These are phyloP conservation scores for Ammodytes marinus DNA, from an alignment of 2,113 vertebrate species.

Conservation along the genomic window DNA sequence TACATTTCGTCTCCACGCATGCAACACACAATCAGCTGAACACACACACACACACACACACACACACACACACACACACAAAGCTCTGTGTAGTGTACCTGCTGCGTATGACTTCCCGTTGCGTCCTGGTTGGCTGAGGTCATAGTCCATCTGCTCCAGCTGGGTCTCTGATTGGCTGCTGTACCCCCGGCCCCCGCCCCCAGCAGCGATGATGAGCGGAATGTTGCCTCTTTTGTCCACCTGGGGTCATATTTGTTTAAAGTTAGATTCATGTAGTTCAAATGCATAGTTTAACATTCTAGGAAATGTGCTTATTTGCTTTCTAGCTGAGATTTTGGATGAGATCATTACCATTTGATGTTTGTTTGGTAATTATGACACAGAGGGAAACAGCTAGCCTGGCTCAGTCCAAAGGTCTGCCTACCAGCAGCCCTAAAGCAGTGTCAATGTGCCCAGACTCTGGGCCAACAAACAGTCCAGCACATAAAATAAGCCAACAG, in stretches of 20 bases:
- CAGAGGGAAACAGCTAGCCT: neutral
- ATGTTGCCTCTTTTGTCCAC: slow-evolving; percentile 88
- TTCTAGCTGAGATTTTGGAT: neutral
- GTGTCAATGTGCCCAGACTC: neutral
- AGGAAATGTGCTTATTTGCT: neutral
- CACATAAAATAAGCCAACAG: neutral
- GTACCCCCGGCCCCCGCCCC: slow-evolving; percentile 95
- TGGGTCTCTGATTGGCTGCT: slow-evolving; percentile 83
- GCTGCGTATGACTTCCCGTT: slow-evolving; percentile 94
- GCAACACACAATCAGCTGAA: neutral
- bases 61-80: neutral
- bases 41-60: neutral
- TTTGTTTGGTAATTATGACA: neutral
- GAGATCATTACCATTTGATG: neutral
- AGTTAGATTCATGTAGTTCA: slow-evolving; percentile 12
- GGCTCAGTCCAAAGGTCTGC: neutral
- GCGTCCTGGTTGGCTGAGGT: slow-evolving; percentile 88
- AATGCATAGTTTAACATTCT: neutral
- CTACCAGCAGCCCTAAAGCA: neutral
- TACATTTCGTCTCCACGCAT: neutral
- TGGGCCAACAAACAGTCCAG: neutral
- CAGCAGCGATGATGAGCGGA: slow-evolving; percentile 95
- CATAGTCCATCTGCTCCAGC: slow-evolving; percentile 91
- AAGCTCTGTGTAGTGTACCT: slow-evolving; percentile 80
- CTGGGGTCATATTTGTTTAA: slow-evolving; percentile 77